A percentile compares a stretch with the other conserved stretches of the same genome.
phyloP scores from a whole-genome alignment of 2,888 invertebrate genomes.

The Nomada flava region DNA sequence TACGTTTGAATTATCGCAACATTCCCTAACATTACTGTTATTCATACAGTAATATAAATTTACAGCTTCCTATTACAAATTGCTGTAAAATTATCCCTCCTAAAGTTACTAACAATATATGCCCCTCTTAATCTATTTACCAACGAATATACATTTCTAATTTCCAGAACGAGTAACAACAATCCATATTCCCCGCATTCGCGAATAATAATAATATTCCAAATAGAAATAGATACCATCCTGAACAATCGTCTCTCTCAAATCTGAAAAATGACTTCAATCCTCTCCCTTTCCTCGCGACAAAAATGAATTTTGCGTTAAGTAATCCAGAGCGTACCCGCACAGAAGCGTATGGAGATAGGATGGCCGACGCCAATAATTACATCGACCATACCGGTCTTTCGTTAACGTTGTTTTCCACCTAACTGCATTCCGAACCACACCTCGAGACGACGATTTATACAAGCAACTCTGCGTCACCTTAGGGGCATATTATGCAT shows the following conservation, averaged over 20 bases:
- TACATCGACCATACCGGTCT: conserved; percentile 46
- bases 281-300: neutral
- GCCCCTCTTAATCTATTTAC: too few species aligned
- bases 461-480: conserved; percentile 55
- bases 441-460: conserved; percentile 72
- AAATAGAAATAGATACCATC: too few species aligned
- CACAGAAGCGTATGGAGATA: neutral
- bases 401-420: conserved; percentile 60
- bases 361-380: conserved; percentile 27
- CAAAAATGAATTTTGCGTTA: conserved; percentile 21
- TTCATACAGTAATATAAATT: too few species aligned
- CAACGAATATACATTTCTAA: too few species aligned
- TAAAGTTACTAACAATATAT: too few species aligned
- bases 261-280: neutral
- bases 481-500: conserved; percentile 58
- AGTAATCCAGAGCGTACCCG: neutral
- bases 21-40: too few species aligned
- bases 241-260: neutral
- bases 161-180: too few species aligned
- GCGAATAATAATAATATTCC: too few species aligned
- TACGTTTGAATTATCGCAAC: too few species aligned
- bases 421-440: conserved; percentile 75
- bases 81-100: too few species aligned
- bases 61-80: too few species aligned
- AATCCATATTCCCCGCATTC: too few species aligned